Percentiles rank a stretch among this genome's conserved stretches.
Evolutionary conservation across 2,888 invertebrate species (phyloP).

Genomic region (Sesia bembeciformis): DNA sequence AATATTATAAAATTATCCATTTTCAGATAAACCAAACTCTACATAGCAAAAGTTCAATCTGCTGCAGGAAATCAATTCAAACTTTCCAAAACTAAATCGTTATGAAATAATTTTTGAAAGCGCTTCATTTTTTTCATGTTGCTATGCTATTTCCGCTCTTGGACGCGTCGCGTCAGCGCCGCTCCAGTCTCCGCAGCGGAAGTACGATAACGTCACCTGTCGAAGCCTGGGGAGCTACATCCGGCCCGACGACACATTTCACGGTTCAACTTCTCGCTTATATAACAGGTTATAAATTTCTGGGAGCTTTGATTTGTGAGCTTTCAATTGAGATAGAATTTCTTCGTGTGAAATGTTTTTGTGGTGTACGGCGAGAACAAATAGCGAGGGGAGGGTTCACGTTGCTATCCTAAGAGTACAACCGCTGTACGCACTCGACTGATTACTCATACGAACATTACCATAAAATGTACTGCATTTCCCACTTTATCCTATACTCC

Average conservation of each 20-base stretch:
- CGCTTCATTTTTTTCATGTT: background rate
- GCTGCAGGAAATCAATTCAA: too few species aligned
- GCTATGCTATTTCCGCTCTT: background rate
- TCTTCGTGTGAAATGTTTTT: background rate
- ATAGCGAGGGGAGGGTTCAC: too few species aligned
- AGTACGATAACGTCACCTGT: constrained; percentile 3
- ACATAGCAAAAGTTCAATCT: too few species aligned
- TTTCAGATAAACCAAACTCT: too few species aligned
- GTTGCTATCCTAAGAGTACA: too few species aligned
- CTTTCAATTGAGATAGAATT: background rate
- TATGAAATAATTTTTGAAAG: too few species aligned
- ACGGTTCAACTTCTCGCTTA: background rate
- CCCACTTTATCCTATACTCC: too few species aligned
- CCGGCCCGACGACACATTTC: background rate
- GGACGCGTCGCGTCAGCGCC: background rate
- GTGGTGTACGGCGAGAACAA: background rate
- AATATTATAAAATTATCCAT: too few species aligned
- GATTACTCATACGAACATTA: too few species aligned
- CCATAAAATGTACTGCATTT: too few species aligned
- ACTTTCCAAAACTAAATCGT: too few species aligned
- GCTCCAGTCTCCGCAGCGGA: constrained; percentile 3
- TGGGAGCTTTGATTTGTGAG: background rate
- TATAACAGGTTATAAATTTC: background rate
- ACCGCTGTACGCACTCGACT: too few species aligned
- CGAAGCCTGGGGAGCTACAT: background rate